phyloP scores from a whole-genome alignment of 2,888 invertebrate species.

The Leucophora obtusa region DNA sequence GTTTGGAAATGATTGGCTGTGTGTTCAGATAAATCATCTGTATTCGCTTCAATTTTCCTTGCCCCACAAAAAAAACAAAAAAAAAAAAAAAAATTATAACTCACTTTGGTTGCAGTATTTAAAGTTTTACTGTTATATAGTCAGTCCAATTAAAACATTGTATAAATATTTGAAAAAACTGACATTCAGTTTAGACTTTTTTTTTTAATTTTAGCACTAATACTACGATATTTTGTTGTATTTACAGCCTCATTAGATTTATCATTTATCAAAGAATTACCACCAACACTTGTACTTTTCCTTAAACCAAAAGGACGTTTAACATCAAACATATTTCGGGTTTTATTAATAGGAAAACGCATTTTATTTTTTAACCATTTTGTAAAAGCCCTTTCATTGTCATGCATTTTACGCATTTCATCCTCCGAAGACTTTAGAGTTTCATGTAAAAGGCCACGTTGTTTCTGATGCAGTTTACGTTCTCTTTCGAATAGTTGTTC shows the following conservation, averaged over 20 bases:
- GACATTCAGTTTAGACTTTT: conserved; percentile 11
- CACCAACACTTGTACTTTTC: conserved; percentile 40
- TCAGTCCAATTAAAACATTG: too few relatives aligned
- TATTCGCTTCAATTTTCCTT: too few relatives aligned
- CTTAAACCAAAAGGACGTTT: conserved; percentile 63
- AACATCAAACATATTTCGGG: conserved; percentile 78
- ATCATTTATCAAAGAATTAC: conserved; percentile 28
- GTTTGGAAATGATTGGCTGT: too few relatives aligned
- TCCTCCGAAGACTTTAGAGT: conserved; percentile 77
- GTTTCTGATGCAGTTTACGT: conserved; percentile 74
- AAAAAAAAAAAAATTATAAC: too few relatives aligned
- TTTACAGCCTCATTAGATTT: conserved; percentile 59
- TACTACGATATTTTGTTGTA: conserved; percentile 59
- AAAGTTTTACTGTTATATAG: too few relatives aligned
- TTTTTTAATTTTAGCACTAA: conserved; percentile 60
- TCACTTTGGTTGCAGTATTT: too few relatives aligned
- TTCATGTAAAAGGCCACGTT: conserved; percentile 71
- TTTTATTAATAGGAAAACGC: conserved; percentile 77
- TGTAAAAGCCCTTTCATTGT: conserved; percentile 80
- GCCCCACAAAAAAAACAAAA: too few relatives aligned
- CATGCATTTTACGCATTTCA: conserved; percentile 78
- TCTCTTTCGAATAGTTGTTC: conserved; percentile 79
- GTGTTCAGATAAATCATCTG: too few relatives aligned
- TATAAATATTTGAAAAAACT: too few relatives aligned
- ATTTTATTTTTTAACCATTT: conserved; percentile 80